These are phyloP conservation scores for Passer montanus DNA, from an alignment of 2,113 vertebrate genomes.

Conservation along the genomic window DNA sequence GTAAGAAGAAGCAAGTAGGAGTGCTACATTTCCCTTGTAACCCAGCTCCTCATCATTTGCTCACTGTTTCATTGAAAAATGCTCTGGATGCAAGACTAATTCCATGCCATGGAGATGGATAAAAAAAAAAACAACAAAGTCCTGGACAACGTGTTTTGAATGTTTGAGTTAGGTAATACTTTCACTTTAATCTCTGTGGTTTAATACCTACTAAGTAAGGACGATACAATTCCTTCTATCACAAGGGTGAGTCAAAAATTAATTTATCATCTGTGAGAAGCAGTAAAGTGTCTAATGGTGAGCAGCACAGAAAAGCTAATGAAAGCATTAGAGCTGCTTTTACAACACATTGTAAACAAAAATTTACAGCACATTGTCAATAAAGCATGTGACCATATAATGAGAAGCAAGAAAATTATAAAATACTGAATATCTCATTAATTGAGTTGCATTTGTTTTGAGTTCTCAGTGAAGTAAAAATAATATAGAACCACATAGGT, in stretches of 20 bases:
- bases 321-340: background rate
- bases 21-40: background rate
- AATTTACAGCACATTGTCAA: background rate
- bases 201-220: background rate
- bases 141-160: background rate
- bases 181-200: background rate
- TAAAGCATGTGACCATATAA: background rate
- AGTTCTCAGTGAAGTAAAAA: background rate
- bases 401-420: background rate
- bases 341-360: background rate
- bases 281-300: background rate
- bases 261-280: background rate
- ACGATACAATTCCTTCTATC: background rate
- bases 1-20: background rate
- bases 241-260: background rate
- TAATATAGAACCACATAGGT: background rate
- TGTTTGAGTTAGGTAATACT: background rate
- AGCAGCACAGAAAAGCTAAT: background rate
- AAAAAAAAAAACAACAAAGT: fast-evolving
- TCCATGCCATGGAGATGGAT: background rate
- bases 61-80: background rate
- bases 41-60: background rate
- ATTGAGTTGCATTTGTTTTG: background rate
- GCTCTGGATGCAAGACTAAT: background rate
- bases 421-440: background rate